Base-by-base conservation (phyloP, 30 jellyfish, hydroid and myxozoan genomes). In the Turritopsis dohrnii region DNA sequence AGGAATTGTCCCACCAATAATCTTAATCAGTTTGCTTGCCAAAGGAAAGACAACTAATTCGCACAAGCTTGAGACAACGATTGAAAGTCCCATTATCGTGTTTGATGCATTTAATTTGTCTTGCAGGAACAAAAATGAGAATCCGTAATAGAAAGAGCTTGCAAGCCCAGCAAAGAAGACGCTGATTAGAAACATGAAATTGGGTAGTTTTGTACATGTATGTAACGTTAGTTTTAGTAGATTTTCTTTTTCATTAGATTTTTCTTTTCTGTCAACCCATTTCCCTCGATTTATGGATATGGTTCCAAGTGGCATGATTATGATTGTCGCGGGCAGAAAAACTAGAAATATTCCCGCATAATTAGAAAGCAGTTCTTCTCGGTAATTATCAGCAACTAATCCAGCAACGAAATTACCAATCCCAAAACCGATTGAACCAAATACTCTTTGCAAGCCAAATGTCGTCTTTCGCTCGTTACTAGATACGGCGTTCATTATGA, bases 11-110 rank as follows among this genome's bases (percentile, higher is more conserved):
- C 80, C 96, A 19, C 85, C 53, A 74, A 29, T 7, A 9, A 69
- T 0, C 23, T 73, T 41, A 26, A 90, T 85, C 1, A 90, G 85
- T 1, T 65, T 27, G 52, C 72, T 60, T 20, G 97, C 75, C 21
- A 83, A 74, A 19, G 97, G 95, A 71, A 90, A 90, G 85, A 86
- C 75, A 75, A 83, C 72, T 31, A 86, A 84, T 66, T 90, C 97
- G 3, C 91, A 71, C n/a, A 88, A 72, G 83, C 93, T 74, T 8
- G 95, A 88, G 20, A 90, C 93, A n/a, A 86, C 88, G 18, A 90
- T 79, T 54, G 90, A 79, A 30, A 90, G 53, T 0, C 95, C 97
- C 97, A 86, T 86, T 75, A 82, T 72, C 71, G 85, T 81, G 72
- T 90, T 83, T 9, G 97, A 81, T 23, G 83, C 54, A 26, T 26